Evolutionary conservation across 2,797 vertebrate species (phyloP).

Genomic region (Pseudocheirus occidentalis): DNA sequence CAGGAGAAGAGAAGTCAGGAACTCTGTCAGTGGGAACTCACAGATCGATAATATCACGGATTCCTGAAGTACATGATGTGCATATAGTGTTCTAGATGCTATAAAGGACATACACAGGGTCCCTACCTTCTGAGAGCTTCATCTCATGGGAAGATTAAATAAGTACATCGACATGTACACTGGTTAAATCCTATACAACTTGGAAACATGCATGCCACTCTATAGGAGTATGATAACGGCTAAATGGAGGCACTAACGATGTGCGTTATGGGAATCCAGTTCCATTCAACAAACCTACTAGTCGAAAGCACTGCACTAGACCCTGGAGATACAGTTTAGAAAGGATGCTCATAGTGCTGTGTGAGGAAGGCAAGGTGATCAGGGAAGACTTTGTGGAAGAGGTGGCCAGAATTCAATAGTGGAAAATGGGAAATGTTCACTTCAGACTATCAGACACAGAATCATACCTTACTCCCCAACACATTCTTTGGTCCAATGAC

Average conservation of each 20-base stretch:
- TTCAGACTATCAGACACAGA: neutral
- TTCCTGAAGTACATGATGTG: neutral
- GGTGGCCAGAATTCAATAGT: neutral
- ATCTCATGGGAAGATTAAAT: neutral
- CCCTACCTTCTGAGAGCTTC: neutral
- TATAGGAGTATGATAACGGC: neutral
- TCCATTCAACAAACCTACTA: neutral
- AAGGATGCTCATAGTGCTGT: neutral
- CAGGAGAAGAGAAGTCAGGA: neutral
- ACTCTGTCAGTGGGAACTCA: neutral
- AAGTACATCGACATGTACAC: neutral
- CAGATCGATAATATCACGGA: neutral
- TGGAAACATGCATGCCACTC: neutral
- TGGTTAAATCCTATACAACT: neutral
- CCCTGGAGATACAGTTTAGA: neutral
- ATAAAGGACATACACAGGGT: neutral
- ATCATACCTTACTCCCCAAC: neutral
- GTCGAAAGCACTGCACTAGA: neutral
- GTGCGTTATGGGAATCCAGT: neutral
- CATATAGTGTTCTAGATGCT: neutral
- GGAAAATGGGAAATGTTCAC: neutral
- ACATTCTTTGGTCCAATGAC: neutral
- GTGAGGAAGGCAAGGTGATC: neutral
- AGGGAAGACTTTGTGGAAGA: neutral
- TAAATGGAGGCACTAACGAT: neutral